Evolutionary conservation across 23 tunicate genomes (phyloP).

Genomic region (Ascidia mentula): DNA sequence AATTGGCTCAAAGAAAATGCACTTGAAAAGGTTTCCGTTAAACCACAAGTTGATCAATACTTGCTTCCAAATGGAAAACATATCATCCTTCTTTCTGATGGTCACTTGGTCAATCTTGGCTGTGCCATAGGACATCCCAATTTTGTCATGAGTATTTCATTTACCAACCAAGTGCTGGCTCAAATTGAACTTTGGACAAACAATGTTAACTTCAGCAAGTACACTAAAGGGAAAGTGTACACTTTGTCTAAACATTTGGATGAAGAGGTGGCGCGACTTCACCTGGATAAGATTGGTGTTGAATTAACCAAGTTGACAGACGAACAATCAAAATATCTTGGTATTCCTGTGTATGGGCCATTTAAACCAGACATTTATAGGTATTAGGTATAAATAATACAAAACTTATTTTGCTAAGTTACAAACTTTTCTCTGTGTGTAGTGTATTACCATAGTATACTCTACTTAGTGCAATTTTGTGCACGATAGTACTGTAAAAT

Average conservation of each 20-base stretch:
- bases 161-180: slow-evolving; percentile 69
- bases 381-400: too few species aligned
- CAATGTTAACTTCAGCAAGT: slow-evolving; percentile 21
- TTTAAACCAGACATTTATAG: slow-evolving; percentile 92
- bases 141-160: slow-evolving; percentile 70
- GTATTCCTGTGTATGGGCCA: slow-evolving; percentile 76
- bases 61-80: slow-evolving; percentile 37
- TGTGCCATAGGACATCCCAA: slow-evolving; percentile 84
- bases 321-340: slow-evolving; percentile 83
- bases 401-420: too few species aligned
- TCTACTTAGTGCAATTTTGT: too few species aligned
- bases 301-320: slow-evolving; percentile 64
- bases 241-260: slow-evolving; percentile 79
- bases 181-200: slow-evolving; percentile 76
- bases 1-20: slow-evolving; percentile 49
- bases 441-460: too few species aligned
- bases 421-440: too few species aligned
- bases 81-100: slow-evolving; percentile 62
- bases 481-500: too few species aligned
- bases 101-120: slow-evolving; percentile 72
- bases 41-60: slow-evolving; percentile 61
- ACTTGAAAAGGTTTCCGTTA: slow-evolving; percentile 31
- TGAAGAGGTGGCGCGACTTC: slow-evolving; percentile 90
- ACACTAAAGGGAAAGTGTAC: slow-evolving; percentile 53
- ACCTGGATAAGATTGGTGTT: slow-evolving; percentile 87